phyloP scores from a whole-genome alignment of 2,888 invertebrate species.

The Sphaerophoria rueppellii region DNA sequence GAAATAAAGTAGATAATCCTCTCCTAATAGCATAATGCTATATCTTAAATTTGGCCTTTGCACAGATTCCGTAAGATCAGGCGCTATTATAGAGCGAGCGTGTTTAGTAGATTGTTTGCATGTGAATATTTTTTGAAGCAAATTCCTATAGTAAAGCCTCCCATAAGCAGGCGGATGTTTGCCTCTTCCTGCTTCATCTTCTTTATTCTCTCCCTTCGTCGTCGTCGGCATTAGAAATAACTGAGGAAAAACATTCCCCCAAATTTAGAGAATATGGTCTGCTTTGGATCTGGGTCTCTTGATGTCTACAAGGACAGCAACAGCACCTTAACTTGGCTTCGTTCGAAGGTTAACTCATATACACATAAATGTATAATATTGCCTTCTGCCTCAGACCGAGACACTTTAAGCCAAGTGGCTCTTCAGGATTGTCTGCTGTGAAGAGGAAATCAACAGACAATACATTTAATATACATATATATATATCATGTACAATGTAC shows the following conservation, averaged over 20 bases:
- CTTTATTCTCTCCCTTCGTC: slow-evolving; percentile 28
- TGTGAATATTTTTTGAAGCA: slow-evolving; percentile 41
- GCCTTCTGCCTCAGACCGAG: slow-evolving; percentile 24
- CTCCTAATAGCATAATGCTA: slow-evolving; percentile 61
- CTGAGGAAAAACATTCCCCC: slow-evolving; percentile 55
- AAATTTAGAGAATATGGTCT: slow-evolving; percentile 59
- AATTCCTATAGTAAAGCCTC: slow-evolving; percentile 48
- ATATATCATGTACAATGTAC: not conserved
- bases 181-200: slow-evolving; percentile 32
- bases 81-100: slow-evolving; percentile 11
- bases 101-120: not conserved
- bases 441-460: slow-evolving; percentile 57
- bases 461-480: slow-evolving; percentile 50
- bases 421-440: slow-evolving; percentile 62
- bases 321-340: slow-evolving; percentile 61
- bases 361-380: slow-evolving; percentile 22
- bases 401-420: slow-evolving; percentile 64
- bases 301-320: slow-evolving; percentile 65
- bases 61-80: slow-evolving; percentile 37
- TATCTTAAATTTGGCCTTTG: slow-evolving; percentile 47
- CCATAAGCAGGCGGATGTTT: slow-evolving; percentile 17
- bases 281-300: slow-evolving; percentile 18
- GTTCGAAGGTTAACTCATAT: slow-evolving; percentile 55
- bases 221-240: slow-evolving; percentile 9
- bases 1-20: slow-evolving; percentile 59